These are phyloP conservation scores for Lycophotia porphyrea DNA, from an alignment of 2,888 invertebrate genomes.

Conservation along the genomic window DNA sequence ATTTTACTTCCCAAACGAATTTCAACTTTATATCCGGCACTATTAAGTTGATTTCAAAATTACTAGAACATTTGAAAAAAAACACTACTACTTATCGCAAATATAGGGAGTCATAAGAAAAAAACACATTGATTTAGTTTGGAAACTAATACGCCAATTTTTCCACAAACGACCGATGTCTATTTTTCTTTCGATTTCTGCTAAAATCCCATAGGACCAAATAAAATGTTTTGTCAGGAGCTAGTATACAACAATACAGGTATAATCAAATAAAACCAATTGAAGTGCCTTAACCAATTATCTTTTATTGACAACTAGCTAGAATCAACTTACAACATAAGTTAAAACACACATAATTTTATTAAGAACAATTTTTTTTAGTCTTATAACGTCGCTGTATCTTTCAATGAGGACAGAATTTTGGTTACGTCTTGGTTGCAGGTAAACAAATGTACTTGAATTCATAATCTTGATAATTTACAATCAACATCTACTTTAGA, in stretches of 20 bases:
- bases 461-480: not conserved
- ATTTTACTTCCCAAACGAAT: not conserved
- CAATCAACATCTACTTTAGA: not conserved
- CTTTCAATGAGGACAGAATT: constrained; percentile 28
- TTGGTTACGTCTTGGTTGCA: not conserved
- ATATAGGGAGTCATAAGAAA: too few species aligned
- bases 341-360: constrained; percentile 52
- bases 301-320: constrained; percentile 58
- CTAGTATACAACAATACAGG: not conserved
- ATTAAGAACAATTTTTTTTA: constrained; percentile 35
- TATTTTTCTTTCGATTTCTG: not conserved
- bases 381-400: constrained; percentile 57
- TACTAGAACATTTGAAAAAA: not conserved
- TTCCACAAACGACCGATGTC: not conserved
- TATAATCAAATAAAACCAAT: constrained; percentile 20
- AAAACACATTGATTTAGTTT: not conserved
- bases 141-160: not conserved
- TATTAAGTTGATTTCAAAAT: not conserved
- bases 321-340: constrained; percentile 48
- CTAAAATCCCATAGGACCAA: not conserved
- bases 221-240: not conserved
- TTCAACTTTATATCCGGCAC: not conserved
- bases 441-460: not conserved
- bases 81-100: too few species aligned
- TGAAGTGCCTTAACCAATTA: constrained; percentile 36